A percentile compares a stretch with the other conserved stretches of the same genome.
These are phyloP conservation scores for human (Homo sapiens) DNA, from an alignment of 2,113 vertebrate genomes.

Conservation along the genomic window GRCh38 chr5:156713501-156714000, in stretches of 20 bases:
- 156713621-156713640: neutral
- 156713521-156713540: neutral
- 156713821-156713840: neutral
- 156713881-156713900: neutral
- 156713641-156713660: neutral
- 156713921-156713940: neutral
- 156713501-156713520: neutral
- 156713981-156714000: neutral
- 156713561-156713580: neutral
- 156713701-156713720: neutral
- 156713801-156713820: neutral
- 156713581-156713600: neutral
- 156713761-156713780: neutral
- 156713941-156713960: neutral
- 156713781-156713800: neutral
- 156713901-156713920: neutral
- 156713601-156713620: neutral
- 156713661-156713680: neutral
- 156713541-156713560: neutral
- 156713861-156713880: neutral
- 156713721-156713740: neutral
- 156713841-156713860: neutral
- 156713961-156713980: neutral
- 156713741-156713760: neutral
- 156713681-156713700: neutral